Percentiles rank a stretch among this genome's conserved stretches.
Evolutionary conservation across 30 jellyfish, hydroid and myxozoan species (phyloP).

Genomic region (Hydractinia echinata): DNA sequence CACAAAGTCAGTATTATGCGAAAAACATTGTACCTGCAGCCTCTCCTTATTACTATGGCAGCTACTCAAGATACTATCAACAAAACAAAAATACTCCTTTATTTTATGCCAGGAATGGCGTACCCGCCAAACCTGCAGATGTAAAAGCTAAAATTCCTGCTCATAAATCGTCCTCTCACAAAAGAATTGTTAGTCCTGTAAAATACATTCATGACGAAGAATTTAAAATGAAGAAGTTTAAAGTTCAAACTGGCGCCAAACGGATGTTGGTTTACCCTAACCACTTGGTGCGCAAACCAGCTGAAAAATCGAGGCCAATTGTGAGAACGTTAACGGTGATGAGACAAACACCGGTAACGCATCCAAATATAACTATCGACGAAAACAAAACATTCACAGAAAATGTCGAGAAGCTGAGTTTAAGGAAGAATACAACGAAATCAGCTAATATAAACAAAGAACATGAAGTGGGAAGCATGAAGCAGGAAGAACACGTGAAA

Average conservation of each 20-base stretch:
- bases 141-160: neutral
- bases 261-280: neutral
- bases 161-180: neutral
- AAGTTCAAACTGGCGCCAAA: neutral
- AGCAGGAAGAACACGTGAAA: neutral
- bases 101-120: neutral
- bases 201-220: slow-evolving; percentile 9
- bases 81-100: neutral
- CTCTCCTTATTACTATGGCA: neutral
- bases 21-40: neutral
- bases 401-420: too few species aligned
- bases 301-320: too few species aligned
- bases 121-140: slow-evolving; percentile 8
- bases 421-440: neutral
- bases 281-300: too few species aligned
- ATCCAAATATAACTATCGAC: too few species aligned
- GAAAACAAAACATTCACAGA: too few species aligned
- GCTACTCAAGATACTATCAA: neutral
- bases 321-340: too few species aligned
- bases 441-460: neutral
- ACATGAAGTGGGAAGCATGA: neutral
- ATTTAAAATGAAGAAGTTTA: neutral
- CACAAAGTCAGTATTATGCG: neutral
- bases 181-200: neutral
- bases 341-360: too few species aligned